phyloP scores from a whole-genome alignment of 2,797 vertebrate genomes.

The Telmatherina bonti region DNA sequence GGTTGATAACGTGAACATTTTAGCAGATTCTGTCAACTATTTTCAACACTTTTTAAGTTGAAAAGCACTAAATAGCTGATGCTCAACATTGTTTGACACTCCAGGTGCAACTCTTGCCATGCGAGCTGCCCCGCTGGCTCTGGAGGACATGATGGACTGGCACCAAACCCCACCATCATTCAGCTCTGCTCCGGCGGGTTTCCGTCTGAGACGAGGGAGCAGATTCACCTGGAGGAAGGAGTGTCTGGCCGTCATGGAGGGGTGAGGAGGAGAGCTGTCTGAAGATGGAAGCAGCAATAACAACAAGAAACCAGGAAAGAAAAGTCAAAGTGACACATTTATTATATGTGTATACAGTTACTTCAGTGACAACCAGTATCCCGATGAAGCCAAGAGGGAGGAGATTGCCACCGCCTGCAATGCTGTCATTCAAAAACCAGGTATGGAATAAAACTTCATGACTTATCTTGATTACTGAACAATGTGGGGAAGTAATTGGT shows the following conservation, averaged over 20 bases:
- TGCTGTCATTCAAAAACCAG: slow-evolving; percentile 97
- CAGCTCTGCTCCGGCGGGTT: slow-evolving; percentile 89
- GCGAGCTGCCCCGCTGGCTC: slow-evolving; percentile 91
- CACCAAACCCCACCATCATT: slow-evolving; percentile 93
- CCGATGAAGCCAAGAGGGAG: slow-evolving; percentile 97
- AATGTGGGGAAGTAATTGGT: background rate
- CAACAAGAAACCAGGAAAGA: background rate
- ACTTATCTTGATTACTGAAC: background rate
- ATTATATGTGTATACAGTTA: slow-evolving; percentile 81
- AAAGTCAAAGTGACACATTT: background rate
- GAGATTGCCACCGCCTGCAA: slow-evolving; percentile 98
- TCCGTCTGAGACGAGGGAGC: slow-evolving; percentile 94
- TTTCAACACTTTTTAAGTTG: background rate
- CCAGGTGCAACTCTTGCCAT: slow-evolving; percentile 96
- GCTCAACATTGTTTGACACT: background rate
- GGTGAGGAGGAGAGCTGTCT: slow-evolving; percentile 74
- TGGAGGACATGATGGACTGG: slow-evolving; percentile 95
- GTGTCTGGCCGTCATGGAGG: slow-evolving; percentile 98
- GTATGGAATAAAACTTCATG: slow-evolving; percentile 63
- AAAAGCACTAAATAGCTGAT: background rate
- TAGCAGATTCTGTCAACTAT: no score
- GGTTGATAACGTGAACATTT: no score
- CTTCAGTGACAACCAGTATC: slow-evolving; percentile 98
- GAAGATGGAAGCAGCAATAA: no score
- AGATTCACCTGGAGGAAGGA: slow-evolving; percentile 99